Base-by-base conservation (phyloP, 2,797 vertebrate species). In the Notolepis coatsorum region DNA sequence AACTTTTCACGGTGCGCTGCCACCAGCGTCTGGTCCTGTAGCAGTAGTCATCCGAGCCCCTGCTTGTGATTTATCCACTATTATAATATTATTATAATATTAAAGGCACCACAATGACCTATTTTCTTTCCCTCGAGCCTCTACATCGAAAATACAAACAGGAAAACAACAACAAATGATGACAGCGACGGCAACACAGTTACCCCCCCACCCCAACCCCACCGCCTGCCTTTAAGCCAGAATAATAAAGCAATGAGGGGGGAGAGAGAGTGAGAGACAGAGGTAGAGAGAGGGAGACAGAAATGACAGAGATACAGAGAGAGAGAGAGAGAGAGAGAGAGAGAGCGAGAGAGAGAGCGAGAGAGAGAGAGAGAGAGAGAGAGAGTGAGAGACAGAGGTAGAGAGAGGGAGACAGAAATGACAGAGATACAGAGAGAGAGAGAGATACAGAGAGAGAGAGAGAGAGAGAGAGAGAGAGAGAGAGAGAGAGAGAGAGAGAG, bases 121-220 rank as follows among this genome's bases (percentile, higher is more conserved):
- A 83, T 25, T 82, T 84, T 62, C 59, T 69, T 33, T 82, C 82
- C 60, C 59, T 69, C 28, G 47, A 50, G 41, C 43, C 39, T 71
- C 20, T 1, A 1, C 58, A n/a, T 42, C 31, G 63, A 38, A 33
- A 64, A 72, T 61, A 66, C 15, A 69, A 48, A 76, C 52, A n/a
- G n/a, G n/a, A 69, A 74, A 73, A 76, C 62, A 83, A 71, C 41
- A 68, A 62, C 31, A 48, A 65, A 69, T 78, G 74, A 79, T 81
- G 61, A 74, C 76, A 77, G 58, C 9, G 1, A 38, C 8, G 3
- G 55, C 65, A 49, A 17, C 27, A 55, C 27, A 25, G 31, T 53
- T 21, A n/a, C n/a, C n/a, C n/a, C n/a, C n/a, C n/a, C n/a, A n/a
- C n/a, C n/a, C n/a, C n/a, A n/a, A n/a, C n/a, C n/a, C n/a, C n/a